phyloP scores from a whole-genome alignment of 2,888 invertebrate species.

The Parelbella ahira region DNA sequence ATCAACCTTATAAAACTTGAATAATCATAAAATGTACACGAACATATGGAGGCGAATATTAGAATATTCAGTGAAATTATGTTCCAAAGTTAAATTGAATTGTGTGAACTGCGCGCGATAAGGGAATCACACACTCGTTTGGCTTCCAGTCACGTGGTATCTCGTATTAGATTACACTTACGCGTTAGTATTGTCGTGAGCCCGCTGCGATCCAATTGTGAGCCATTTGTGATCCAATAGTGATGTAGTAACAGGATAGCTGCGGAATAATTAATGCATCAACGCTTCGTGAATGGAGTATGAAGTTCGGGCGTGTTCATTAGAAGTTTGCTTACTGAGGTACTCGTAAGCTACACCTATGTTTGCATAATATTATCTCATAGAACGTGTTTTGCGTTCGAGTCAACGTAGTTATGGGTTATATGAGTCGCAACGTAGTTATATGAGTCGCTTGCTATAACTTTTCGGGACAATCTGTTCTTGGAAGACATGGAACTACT shows the following conservation, averaged over 20 bases:
- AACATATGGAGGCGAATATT: slow-evolving; percentile 4
- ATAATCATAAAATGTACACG: too few species aligned
- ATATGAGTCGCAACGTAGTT: too few species aligned
- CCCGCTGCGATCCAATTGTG: slow-evolving; percentile 3
- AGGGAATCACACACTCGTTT: slow-evolving; percentile 10
- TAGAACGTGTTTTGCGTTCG: background rate
- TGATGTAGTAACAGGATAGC: slow-evolving; percentile 14
- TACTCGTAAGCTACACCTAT: slow-evolving; percentile 1
- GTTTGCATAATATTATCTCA: slow-evolving; percentile 9
- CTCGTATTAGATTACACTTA: slow-evolving; percentile 1
- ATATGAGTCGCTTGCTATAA: too few species aligned
- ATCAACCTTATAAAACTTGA: too few species aligned
- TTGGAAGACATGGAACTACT: too few species aligned
- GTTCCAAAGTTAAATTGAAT: slow-evolving; percentile 17
- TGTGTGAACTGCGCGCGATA: slow-evolving; percentile 8
- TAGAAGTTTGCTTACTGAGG: slow-evolving; percentile 3
- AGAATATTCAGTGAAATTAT: slow-evolving; percentile 11
- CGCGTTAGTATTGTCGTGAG: slow-evolving; percentile 1
- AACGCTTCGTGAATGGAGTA: background rate
- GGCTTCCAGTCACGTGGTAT: slow-evolving; percentile 7
- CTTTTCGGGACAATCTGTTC: too few species aligned
- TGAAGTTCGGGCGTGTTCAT: slow-evolving; percentile 3
- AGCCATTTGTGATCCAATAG: slow-evolving; percentile 16
- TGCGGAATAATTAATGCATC: slow-evolving; percentile 19
- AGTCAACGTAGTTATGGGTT: too few species aligned